Conservation (phyloP, 2,888 invertebrate genomes). For the Heteropelma amictum region DNA sequence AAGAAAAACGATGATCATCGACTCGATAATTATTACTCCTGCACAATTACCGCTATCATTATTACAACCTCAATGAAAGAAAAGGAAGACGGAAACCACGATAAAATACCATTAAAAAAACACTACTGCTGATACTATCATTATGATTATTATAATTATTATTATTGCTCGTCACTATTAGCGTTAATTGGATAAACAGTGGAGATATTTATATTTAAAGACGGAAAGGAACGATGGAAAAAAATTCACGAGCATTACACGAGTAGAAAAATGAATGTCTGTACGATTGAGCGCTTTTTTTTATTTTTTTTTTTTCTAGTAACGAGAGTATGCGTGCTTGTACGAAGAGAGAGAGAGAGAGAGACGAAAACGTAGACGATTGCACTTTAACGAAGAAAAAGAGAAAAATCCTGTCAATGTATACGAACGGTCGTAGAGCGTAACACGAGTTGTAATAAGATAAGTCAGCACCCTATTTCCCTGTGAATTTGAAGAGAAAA, state of each 20-base stretch:
- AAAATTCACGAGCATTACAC: slow-evolving; percentile 18
- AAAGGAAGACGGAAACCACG: slow-evolving; percentile 26
- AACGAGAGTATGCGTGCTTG: slow-evolving; percentile 9
- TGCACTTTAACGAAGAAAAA: slow-evolving; percentile 36
- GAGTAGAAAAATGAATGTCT: slow-evolving; percentile 59
- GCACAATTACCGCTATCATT: slow-evolving; percentile 60
- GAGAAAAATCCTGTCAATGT: slow-evolving; percentile 46
- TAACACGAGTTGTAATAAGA: slow-evolving; percentile 36
- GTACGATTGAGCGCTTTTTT: slow-evolving; percentile 51
- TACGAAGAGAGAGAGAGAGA: slow-evolving; percentile 15
- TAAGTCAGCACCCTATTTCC: slow-evolving; percentile 30
- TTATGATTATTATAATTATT: too few species aligned
- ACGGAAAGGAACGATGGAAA: slow-evolving; percentile 44
- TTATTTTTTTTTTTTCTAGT: slow-evolving; percentile 3
- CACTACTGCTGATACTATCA: slow-evolving; percentile 63
- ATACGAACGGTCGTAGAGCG: slow-evolving; percentile 49
- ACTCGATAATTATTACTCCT: slow-evolving; percentile 55
- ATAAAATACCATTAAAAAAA: slow-evolving; percentile 54
- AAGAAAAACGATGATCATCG: slow-evolving; percentile 8
- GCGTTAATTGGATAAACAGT: slow-evolving; percentile 65
- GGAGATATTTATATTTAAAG: slow-evolving; percentile 72
- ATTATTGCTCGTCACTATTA: slow-evolving; percentile 63
- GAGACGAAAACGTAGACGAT: slow-evolving; percentile 19
- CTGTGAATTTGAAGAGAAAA: slow-evolving; percentile 10
- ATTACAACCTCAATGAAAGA: slow-evolving; percentile 57